Percentiles rank a stretch among this genome's conserved stretches.
phyloP scores from a whole-genome alignment of 2,797 vertebrate species.

The Eulemur mongoz region DNA sequence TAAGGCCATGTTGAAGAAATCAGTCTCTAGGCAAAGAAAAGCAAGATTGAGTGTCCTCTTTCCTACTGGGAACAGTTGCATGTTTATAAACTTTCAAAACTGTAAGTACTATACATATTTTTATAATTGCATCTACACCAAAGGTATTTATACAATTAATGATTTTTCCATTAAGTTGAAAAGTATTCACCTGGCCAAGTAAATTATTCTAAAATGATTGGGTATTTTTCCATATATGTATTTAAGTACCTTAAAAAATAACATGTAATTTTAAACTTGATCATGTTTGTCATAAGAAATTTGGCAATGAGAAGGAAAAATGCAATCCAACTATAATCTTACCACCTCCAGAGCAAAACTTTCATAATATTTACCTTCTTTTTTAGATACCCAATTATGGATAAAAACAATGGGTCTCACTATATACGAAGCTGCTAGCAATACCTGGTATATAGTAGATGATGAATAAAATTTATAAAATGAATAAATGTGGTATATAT shows the following conservation, averaged over 20 bases:
- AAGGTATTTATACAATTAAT: conserved; percentile 33
- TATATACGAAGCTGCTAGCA: not conserved
- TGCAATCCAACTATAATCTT: not conserved
- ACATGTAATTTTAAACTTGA: not conserved
- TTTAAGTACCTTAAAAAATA: conserved; percentile 26
- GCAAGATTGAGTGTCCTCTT: not conserved
- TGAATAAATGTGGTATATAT: not conserved
- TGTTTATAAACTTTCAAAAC: conserved; percentile 41
- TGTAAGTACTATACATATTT: not conserved
- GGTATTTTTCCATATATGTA: not conserved
- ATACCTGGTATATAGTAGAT: not conserved
- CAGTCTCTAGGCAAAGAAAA: conserved; percentile 36
- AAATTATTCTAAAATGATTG: not conserved
- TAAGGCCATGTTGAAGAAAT: not conserved
- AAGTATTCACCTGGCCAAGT: not conserved
- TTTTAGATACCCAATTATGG: not conserved
- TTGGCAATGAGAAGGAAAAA: not conserved
- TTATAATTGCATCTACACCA: not conserved
- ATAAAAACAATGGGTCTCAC: not conserved
- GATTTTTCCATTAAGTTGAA: not conserved
- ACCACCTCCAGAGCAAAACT: not conserved
- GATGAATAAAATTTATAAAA: not conserved
- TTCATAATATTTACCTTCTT: not conserved
- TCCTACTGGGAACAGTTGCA: not conserved
- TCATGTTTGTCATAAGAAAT: conserved; percentile 7